Conservation (phyloP, 2,888 invertebrate genomes). For the Cylloceria caligata region DNA sequence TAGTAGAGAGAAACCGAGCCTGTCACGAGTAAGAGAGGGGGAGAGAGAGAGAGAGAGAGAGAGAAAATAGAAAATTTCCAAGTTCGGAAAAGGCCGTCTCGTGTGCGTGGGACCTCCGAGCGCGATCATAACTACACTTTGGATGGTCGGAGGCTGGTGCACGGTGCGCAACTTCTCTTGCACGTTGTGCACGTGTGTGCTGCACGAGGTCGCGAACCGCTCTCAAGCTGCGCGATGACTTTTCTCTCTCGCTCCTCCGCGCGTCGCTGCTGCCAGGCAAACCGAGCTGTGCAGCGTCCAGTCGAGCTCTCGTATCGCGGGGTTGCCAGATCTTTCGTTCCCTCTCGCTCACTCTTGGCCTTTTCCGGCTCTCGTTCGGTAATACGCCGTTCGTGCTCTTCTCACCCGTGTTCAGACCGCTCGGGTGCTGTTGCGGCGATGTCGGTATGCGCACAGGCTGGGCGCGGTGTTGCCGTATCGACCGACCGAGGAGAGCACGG, state of each 20-base stretch:
- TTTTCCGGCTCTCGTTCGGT: constrained; percentile 36
- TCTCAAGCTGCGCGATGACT: constrained; percentile 63
- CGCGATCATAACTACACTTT: constrained; percentile 57
- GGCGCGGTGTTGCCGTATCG: constrained; percentile 84
- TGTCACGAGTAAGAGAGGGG: background rate
- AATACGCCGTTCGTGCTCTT: constrained; percentile 11
- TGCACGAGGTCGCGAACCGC: constrained; percentile 76
- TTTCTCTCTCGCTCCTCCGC: constrained; percentile 32
- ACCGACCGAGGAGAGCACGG: constrained; percentile 74
- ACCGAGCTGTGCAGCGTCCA: constrained; percentile 30
- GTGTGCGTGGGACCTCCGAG: constrained; percentile 26
- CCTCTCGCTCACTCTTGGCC: constrained; percentile 58
- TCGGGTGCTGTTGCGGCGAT: constrained; percentile 69
- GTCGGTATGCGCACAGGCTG: constrained; percentile 77
- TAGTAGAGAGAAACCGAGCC: background rate
- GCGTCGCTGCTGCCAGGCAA: constrained; percentile 25
- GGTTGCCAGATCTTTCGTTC: constrained; percentile 61
- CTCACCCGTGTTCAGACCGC: constrained; percentile 57
- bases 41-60: constrained; percentile 50
- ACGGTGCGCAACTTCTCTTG: constrained; percentile 44
- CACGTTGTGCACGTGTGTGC: constrained; percentile 65
- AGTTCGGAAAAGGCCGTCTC: constrained; percentile 63
- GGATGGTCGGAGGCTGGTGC: constrained; percentile 56
- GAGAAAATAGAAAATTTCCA: constrained; percentile 68
- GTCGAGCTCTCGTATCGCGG: constrained; percentile 56